Conservation (phyloP, 2,113 vertebrate genomes). For the Cavia aperea region DNA sequence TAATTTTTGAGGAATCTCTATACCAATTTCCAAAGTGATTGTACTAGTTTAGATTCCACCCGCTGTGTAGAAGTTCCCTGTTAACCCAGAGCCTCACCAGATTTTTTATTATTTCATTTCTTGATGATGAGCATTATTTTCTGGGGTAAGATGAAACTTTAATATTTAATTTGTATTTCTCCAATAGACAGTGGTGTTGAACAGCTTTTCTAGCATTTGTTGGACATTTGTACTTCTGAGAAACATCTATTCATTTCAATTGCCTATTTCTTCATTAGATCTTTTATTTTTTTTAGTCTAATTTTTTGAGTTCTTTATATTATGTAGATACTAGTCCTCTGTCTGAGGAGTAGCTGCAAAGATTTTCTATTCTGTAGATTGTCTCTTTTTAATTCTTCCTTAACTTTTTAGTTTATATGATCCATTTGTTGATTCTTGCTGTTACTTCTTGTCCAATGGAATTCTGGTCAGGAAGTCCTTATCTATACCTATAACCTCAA, state of each 20-base stretch:
- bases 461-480: neutral
- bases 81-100: neutral
- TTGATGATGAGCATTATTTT: neutral
- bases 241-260: neutral
- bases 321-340: neutral
- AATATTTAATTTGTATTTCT: neutral
- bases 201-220: neutral
- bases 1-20: neutral
- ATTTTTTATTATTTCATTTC: neutral
- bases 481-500: neutral
- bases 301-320: neutral
- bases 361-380: neutral
- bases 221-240: neutral
- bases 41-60: neutral
- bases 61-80: neutral
- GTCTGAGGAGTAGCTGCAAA: neutral
- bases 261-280: neutral
- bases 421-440: neutral
- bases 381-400: neutral
- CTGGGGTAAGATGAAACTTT: neutral
- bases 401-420: neutral
- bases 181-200: neutral
- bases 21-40: neutral
- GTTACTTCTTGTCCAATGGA: neutral
- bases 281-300: neutral